These are phyloP conservation scores for Oncopeltus fasciatus DNA, from an alignment of 1,140 invertebrate genomes.

Conservation along the genomic window DNA sequence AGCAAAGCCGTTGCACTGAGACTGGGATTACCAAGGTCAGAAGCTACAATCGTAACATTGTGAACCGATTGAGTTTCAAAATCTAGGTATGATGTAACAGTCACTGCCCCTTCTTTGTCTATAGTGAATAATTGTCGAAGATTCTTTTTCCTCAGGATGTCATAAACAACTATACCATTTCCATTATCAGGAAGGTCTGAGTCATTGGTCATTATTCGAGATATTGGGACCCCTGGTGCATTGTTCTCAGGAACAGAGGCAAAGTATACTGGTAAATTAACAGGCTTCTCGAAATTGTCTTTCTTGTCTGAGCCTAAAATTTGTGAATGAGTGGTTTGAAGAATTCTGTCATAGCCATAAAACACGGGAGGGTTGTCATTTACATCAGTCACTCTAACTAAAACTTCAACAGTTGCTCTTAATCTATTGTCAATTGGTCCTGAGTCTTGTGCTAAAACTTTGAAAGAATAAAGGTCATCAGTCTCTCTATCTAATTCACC, in stretches of 20 bases:
- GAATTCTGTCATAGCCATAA: constrained; percentile 42
- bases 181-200: constrained; percentile 66
- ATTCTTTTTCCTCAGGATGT: constrained; percentile 44
- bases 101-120: constrained; percentile 65
- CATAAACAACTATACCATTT: constrained; percentile 62
- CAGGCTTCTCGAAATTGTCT: constrained; percentile 14
- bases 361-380: constrained; percentile 57
- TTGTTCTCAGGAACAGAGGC: constrained; percentile 51
- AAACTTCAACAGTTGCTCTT: constrained; percentile 55
- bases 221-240: constrained; percentile 49
- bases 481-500: constrained; percentile 66
- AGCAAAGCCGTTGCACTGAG: constrained; percentile 61
- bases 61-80: constrained; percentile 49
- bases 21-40: constrained; percentile 67
- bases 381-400: constrained; percentile 62
- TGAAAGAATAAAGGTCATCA: constrained; percentile 51
- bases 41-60: constrained; percentile 65
- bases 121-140: constrained; percentile 53
- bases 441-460: constrained; percentile 60
- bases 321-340: constrained; percentile 15
- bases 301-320: neutral
- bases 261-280: constrained; percentile 48
- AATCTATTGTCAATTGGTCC: constrained; percentile 41
- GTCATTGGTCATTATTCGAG: constrained; percentile 66
- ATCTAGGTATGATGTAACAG: constrained; percentile 54